These are phyloP conservation scores for Epinotia nisella DNA, from an alignment of 2,888 invertebrate genomes.

Conservation along the genomic window DNA sequence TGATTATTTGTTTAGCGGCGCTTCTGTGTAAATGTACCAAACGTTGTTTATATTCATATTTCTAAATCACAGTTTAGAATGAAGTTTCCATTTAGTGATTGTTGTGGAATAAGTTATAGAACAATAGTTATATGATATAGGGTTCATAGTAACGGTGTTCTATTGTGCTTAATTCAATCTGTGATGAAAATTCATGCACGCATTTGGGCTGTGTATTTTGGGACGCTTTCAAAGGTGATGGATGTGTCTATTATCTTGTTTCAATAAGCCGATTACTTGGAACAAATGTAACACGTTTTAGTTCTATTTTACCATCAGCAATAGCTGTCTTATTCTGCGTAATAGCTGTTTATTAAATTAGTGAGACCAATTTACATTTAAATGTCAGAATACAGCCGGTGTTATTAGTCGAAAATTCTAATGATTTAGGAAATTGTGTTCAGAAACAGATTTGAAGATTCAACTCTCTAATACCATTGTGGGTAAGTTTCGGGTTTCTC, in stretches of 20 bases:
- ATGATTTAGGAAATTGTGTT: too few species aligned
- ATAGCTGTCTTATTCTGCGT: too few species aligned
- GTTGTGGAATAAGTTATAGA: neutral
- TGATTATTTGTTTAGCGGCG: conserved; percentile 23
- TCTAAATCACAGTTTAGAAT: neutral
- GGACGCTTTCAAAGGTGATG: neutral
- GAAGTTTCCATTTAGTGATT: neutral
- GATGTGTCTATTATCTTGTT: neutral
- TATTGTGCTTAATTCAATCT: neutral
- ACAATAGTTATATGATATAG: neutral
- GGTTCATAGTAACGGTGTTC: neutral
- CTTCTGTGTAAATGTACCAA: neutral
- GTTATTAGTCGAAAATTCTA: too few species aligned
- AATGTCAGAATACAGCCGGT: too few species aligned
- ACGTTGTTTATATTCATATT: too few species aligned
- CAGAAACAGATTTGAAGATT: too few species aligned
- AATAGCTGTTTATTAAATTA: too few species aligned
- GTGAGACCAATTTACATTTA: too few species aligned
- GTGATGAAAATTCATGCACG: neutral
- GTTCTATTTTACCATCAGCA: too few species aligned
- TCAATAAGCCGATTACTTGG: conserved; percentile 8
- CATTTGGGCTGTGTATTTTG: neutral
- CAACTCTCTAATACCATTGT: too few species aligned
- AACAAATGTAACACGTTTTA: neutral
- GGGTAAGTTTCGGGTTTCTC: too few species aligned